Conservation (phyloP, 2,888 invertebrate species). For the Geophilus truncorum region DNA sequence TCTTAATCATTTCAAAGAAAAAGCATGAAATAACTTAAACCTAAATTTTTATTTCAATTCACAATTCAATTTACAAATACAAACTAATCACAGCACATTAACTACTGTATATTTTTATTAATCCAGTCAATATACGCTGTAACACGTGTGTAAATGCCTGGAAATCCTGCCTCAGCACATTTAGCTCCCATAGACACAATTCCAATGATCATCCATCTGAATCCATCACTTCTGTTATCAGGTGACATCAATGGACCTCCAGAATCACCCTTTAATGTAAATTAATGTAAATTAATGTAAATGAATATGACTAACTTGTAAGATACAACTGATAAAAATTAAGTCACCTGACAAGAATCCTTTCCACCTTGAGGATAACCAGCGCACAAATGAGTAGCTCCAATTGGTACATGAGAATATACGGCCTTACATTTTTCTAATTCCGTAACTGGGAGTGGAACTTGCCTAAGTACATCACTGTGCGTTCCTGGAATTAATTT, state of each 20-base stretch:
- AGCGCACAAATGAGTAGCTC: conserved; percentile 29
- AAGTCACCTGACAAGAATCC: conserved; percentile 23
- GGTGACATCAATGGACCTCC: conserved; percentile 3
- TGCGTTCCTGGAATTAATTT: not conserved
- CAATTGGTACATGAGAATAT: not conserved
- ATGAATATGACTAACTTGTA: not conserved
- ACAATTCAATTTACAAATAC: no score
- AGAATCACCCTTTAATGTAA: conserved; percentile 1
- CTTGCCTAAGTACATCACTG: conserved; percentile 22
- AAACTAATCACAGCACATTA: no score
- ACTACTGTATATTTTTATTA: not conserved
- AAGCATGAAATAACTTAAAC: no score
- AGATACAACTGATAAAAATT: not conserved
- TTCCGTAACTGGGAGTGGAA: not conserved
- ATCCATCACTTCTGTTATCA: not conserved
- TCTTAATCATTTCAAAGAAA: no score
- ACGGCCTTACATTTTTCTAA: not conserved
- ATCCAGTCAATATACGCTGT: conserved; percentile 36
- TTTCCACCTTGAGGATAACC: conserved; percentile 14
- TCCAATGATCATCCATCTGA: not conserved
- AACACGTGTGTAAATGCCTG: conserved; percentile 36
- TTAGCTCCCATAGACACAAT: not conserved
- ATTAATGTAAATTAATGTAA: not conserved
- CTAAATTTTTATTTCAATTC: no score
- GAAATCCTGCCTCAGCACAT: conserved; percentile 33